A percentile compares a stretch with the other conserved stretches of the same genome.
Conservation (phyloP, 2,113 vertebrate genomes). For the Passer montanus region DNA sequence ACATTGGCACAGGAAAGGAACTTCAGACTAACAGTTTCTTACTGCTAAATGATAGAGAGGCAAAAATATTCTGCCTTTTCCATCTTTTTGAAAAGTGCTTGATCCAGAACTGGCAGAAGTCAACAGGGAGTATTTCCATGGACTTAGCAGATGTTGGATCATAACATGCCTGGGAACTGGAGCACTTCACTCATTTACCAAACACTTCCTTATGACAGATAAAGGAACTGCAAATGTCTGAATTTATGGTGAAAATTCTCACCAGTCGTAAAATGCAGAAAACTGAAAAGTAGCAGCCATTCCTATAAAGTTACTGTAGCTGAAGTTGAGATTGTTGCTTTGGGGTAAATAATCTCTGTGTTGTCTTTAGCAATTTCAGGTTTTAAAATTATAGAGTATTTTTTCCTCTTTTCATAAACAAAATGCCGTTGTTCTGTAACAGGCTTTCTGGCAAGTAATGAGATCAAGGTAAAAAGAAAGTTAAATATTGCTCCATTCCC, state of each 20-base stretch:
- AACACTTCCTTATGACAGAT: conserved; percentile 1
- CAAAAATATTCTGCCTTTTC: not conserved
- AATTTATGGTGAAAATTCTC: conserved; percentile 13
- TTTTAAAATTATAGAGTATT: conserved; percentile 31
- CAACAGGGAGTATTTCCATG: not conserved
- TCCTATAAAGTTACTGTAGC: conserved; percentile 47
- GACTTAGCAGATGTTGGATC: conserved; percentile 31
- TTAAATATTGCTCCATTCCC: conserved; percentile 60
- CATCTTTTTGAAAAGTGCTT: not conserved
- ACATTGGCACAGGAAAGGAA: not conserved
- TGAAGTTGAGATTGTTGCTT: conserved; percentile 51
- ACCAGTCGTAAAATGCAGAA: conserved; percentile 35
- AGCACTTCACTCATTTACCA: conserved; percentile 13
- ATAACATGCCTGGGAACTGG: not conserved
- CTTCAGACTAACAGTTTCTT: not conserved
- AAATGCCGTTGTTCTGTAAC: conserved; percentile 46
- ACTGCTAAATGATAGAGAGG: not conserved
- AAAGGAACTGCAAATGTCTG: conserved; percentile 21
- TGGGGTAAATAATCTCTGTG: conserved; percentile 59
- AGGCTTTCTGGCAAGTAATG: conserved; percentile 65
- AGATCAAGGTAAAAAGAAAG: conserved; percentile 67
- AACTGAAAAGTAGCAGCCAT: conserved; percentile 26
- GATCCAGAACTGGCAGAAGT: not conserved
- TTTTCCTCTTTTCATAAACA: conserved; percentile 67
- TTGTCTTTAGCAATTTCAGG: conserved; percentile 59